phyloP scores from a whole-genome alignment of 2,113 vertebrate genomes.

The Nycticorax nycticorax region DNA sequence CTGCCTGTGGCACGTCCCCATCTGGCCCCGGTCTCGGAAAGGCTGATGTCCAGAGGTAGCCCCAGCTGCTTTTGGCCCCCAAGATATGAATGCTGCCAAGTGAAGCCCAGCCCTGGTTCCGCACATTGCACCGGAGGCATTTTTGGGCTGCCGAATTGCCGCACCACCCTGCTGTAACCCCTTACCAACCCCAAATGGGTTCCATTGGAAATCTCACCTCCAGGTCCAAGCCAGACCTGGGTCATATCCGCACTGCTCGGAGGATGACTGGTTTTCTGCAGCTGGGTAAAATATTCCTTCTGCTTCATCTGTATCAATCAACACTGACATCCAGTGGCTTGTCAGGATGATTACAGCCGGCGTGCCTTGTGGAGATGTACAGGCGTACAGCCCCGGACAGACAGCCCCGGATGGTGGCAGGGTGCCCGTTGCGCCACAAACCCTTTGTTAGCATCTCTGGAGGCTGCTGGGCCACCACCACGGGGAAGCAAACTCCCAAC shows the following conservation, averaged over 20 bases:
- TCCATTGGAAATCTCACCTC: neutral
- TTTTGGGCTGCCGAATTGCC: neutral
- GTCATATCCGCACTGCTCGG: neutral
- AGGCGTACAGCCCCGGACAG: neutral
- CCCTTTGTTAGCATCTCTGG: neutral
- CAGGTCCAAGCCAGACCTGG: neutral
- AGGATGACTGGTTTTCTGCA: neutral
- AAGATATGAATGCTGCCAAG: fast-evolving
- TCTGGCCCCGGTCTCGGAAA: neutral
- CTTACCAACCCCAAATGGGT: neutral
- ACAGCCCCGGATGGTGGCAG: neutral
- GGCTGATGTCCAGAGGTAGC: neutral
- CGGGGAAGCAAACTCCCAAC: neutral
- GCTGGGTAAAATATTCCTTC: neutral
- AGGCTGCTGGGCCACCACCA: neutral
- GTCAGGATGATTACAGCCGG: neutral
- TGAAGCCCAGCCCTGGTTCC: neutral
- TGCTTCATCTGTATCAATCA: constrained; percentile 20
- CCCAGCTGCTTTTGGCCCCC: neutral
- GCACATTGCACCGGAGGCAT: fast-evolving
- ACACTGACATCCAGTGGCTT: constrained; percentile 70
- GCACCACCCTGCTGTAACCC: neutral
- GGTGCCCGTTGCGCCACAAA: neutral
- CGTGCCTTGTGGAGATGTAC: neutral
- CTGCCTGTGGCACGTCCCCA: neutral